Percentiles rank a stretch among this genome's conserved stretches.
phyloP scores from a whole-genome alignment of 2,113 vertebrate genomes.

The Psittacara wagleri region DNA sequence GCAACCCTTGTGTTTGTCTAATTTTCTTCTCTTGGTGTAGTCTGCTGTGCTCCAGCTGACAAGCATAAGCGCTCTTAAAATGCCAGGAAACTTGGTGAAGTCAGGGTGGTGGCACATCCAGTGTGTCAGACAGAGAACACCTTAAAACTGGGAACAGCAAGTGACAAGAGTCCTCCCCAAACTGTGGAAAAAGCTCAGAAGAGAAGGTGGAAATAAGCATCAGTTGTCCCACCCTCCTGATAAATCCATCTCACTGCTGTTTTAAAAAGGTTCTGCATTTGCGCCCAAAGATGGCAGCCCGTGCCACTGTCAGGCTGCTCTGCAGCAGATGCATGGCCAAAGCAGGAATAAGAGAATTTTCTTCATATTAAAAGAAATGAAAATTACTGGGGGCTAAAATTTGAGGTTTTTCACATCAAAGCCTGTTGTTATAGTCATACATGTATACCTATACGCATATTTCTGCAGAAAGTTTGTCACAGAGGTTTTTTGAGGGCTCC shows the following conservation, averaged over 20 bases:
- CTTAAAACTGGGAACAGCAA: slow-evolving; percentile 29
- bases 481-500: neutral
- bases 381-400: neutral
- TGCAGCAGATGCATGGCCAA: neutral
- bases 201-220: neutral
- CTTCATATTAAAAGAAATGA: neutral
- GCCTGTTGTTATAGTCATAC: neutral
- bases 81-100: slow-evolving; percentile 25
- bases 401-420: neutral
- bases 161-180: neutral
- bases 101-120: slow-evolving; percentile 3
- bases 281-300: fast-evolving
- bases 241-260: neutral
- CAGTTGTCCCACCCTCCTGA: neutral
- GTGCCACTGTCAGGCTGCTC: neutral
- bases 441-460: neutral
- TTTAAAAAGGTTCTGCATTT: neutral
- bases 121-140: slow-evolving; percentile 5
- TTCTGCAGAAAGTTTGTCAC: neutral
- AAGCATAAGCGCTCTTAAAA: neutral
- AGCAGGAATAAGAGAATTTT: neutral
- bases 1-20: neutral
- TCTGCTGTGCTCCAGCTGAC: slow-evolving; percentile 6
- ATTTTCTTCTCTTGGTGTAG: neutral
- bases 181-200: neutral